These are phyloP conservation scores for Athene cunicularia DNA, from an alignment of 2,113 vertebrate species.

Conservation along the genomic window DNA sequence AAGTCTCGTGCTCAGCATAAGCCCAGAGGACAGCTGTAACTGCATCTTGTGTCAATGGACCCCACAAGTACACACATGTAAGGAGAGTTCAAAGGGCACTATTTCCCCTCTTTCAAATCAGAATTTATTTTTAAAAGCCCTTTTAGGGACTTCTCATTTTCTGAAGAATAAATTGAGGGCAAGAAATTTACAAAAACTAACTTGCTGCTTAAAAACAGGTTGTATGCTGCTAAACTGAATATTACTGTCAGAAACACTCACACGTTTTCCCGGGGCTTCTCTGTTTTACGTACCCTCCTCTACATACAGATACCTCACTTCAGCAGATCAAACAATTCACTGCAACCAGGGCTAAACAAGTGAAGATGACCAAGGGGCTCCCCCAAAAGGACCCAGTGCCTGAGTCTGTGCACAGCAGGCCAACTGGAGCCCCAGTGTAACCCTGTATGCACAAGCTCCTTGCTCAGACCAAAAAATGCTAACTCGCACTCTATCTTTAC, in stretches of 20 bases:
- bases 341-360: not conserved
- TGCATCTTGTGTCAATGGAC: not conserved
- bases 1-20: accelerated
- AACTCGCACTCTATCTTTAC: not conserved
- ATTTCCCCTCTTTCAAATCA: not conserved
- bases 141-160: not conserved
- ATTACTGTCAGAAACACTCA: not conserved
- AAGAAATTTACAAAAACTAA: not conserved
- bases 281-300: not conserved
- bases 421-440: not conserved
- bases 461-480: not conserved
- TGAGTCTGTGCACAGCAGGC: not conserved
- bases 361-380: not conserved
- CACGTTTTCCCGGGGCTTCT: not conserved
- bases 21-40: not conserved
- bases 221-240: not conserved
- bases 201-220: not conserved
- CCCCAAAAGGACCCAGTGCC: not conserved
- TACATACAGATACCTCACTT: not conserved
- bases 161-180: not conserved
- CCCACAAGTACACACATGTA: accelerated
- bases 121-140: not conserved
- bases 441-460: accelerated
- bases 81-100: not conserved
- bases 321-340: not conserved